Evolutionary conservation across 2,113 vertebrate species (phyloP).

Genomic region (Lates calcarifer): DNA sequence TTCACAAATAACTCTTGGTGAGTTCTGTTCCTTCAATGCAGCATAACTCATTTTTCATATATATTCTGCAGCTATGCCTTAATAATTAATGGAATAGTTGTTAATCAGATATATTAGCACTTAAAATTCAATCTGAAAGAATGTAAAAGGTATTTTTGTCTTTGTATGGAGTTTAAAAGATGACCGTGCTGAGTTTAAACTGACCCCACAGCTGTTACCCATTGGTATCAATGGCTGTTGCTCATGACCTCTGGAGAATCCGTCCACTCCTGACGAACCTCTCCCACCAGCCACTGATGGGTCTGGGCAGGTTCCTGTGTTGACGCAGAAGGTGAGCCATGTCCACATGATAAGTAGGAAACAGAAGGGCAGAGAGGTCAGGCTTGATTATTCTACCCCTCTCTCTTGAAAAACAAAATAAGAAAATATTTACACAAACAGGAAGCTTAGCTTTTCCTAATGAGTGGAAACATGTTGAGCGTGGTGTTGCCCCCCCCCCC

Average conservation of each 20-base stretch:
- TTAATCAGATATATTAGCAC: background rate
- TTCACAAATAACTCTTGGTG: conserved; percentile 14
- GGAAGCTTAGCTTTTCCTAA: conserved; percentile 68
- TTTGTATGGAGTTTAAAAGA: conserved; percentile 19
- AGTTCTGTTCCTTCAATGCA: background rate
- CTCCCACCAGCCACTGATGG: conserved; percentile 12
- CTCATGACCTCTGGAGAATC: conserved; percentile 36
- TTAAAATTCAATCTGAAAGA: background rate
- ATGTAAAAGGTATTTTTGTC: background rate
- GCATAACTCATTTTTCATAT: background rate
- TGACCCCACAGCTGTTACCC: conserved; percentile 51
- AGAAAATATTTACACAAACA: conserved; percentile 80
- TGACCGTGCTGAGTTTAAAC: conserved; percentile 3
- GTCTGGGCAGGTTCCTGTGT: conserved; percentile 27
- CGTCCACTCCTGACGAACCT: conserved; percentile 25
- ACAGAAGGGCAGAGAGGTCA: conserved; percentile 67
- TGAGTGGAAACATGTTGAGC: conserved; percentile 73
- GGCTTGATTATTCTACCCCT: conserved; percentile 63
- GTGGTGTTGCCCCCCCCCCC: conserved; percentile 14
- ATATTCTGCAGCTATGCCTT: background rate
- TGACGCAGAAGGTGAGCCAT: conserved; percentile 23
- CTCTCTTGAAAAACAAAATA: conserved; percentile 68
- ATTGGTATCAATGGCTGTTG: conserved; percentile 47
- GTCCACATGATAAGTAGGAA: conserved; percentile 46
- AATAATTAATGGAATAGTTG: background rate